Conservation (phyloP, 2,113 vertebrate species). For the Sceloporus undulatus region DNA sequence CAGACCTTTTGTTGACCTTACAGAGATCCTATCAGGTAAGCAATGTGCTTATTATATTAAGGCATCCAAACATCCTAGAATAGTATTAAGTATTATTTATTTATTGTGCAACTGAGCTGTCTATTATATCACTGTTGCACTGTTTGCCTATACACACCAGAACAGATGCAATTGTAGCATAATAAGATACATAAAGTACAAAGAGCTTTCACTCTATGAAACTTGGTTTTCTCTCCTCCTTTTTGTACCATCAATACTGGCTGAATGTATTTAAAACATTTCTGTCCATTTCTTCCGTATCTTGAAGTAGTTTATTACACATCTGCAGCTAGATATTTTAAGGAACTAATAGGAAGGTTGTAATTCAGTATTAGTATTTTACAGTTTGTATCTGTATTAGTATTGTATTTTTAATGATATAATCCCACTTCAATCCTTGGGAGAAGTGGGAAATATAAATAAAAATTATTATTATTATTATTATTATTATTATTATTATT, state of each 20-base stretch:
- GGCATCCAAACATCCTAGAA: neutral
- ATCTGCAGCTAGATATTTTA: too few relatives aligned
- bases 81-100: neutral
- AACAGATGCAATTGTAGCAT: neutral
- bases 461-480: too few relatives aligned
- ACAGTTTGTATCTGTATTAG: too few relatives aligned
- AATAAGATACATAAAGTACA: neutral
- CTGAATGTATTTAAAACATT: constrained; percentile 5
- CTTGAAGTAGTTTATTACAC: neutral
- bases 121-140: neutral
- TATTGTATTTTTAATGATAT: too few relatives aligned
- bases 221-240: neutral
- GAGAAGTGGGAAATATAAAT: too few relatives aligned
- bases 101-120: neutral
- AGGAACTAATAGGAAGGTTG: too few relatives aligned
- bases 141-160: neutral
- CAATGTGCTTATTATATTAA: neutral
- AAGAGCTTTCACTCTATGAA: neutral
- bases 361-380: too few relatives aligned
- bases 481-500: too few relatives aligned
- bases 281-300: neutral
- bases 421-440: too few relatives aligned
- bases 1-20: neutral
- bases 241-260: neutral
- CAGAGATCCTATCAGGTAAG: neutral